A percentile compares a stretch with the other conserved stretches of the same genome.
Evolutionary conservation across 2,113 vertebrate species (phyloP).

Genomic region (Hemiscyllium ocellatum): DNA sequence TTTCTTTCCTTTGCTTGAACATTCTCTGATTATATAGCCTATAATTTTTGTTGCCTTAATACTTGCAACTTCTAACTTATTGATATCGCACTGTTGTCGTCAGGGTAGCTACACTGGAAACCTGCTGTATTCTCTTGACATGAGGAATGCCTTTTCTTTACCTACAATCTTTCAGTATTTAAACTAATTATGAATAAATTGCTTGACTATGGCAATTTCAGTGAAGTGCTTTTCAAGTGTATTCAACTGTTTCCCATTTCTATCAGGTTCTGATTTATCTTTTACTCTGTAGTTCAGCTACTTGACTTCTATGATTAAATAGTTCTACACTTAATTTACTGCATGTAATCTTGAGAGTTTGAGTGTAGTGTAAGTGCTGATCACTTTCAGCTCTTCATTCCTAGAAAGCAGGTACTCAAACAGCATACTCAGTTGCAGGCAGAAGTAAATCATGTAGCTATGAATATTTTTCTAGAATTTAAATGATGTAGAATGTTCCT

Average conservation of each 20-base stretch:
- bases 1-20: neutral
- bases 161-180: neutral
- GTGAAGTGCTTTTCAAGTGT: neutral
- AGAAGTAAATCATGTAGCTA: neutral
- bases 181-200: neutral
- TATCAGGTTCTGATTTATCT: neutral
- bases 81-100: neutral
- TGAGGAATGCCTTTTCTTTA: neutral
- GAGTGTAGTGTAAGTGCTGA: neutral
- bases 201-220: neutral
- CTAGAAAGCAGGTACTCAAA: neutral
- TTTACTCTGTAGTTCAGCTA: neutral
- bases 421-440: neutral
- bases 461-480: neutral
- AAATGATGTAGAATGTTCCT: neutral
- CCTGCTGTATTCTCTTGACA: neutral
- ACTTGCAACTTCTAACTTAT: neutral
- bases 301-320: neutral
- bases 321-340: neutral
- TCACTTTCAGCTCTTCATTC: neutral
- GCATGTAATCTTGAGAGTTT: neutral
- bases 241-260: neutral
- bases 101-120: neutral
- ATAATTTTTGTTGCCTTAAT: neutral
- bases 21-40: neutral